Evolutionary conservation across 2,888 invertebrate species (phyloP).

Genomic region (Eristalinus aeneus): DNA sequence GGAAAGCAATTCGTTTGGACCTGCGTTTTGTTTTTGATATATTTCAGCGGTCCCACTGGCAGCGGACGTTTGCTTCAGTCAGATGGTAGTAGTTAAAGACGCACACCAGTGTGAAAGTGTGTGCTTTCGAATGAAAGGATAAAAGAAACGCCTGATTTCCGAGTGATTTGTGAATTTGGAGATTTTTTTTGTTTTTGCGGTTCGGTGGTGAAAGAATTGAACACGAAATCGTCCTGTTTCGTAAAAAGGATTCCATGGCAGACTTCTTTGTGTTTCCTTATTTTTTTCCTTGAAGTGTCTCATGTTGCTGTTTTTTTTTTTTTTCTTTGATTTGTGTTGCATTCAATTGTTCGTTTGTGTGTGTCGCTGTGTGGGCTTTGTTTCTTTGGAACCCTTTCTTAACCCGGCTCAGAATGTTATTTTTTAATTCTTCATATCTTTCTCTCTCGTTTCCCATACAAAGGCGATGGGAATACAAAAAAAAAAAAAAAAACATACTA

Average conservation of each 20-base stretch:
- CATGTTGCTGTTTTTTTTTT: conserved; percentile 1
- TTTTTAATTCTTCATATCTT: conserved; percentile 7
- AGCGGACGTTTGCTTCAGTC: conserved; percentile 45
- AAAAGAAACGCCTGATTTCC: conserved; percentile 5
- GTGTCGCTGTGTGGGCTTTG: conserved; percentile 20
- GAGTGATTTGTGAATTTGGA: conserved; percentile 11
- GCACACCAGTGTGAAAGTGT: conserved; percentile 49
- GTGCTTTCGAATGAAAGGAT: conserved; percentile 38
- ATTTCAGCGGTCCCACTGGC: conserved; percentile 18
- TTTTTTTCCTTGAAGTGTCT: conserved; percentile 18
- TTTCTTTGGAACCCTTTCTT: conserved; percentile 24
- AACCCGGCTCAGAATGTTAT: conserved; percentile 44
- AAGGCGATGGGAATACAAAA: not conserved
- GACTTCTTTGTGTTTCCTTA: not conserved
- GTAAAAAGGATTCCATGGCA: conserved; percentile 21
- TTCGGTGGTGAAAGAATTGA: conserved; percentile 40
- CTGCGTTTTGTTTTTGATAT: conserved; percentile 24
- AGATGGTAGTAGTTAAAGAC: conserved; percentile 52
- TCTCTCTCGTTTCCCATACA: not conserved
- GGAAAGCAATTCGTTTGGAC: conserved; percentile 42
- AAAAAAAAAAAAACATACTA: conserved; percentile 10
- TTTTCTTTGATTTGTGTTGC: not conserved
- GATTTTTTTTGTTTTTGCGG: conserved; percentile 12
- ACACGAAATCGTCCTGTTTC: conserved; percentile 29
- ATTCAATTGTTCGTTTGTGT: conserved; percentile 9